Evolutionary conservation across 2,113 vertebrate genomes (phyloP), one percentile per base, ranked within the genome.

Genomic region (Sphaerodactylus townsendi): DNA sequence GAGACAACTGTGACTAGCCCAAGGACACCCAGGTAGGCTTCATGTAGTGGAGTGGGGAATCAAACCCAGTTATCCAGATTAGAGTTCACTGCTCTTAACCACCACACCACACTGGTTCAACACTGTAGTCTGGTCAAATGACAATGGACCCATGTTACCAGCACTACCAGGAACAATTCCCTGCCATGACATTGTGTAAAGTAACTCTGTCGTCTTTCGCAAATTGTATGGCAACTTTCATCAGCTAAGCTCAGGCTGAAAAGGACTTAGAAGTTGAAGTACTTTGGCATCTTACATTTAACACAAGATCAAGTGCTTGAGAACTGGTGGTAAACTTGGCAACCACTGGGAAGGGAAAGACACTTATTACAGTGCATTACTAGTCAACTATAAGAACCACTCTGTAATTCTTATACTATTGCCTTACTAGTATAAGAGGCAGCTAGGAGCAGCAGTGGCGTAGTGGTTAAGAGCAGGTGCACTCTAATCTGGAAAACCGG

Each of bases 291-390:
- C 10, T 76, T 56, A 23, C n/a, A 11, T 76, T 50, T 19, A 5
- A 25, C 28, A 65, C 8, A 25, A 13, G 23, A 35, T 77, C 50
- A 77, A 77, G 33, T 25, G 21, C 48, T 35, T 56, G 41, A 35
- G 53, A 46, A 48, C 9, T 76, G 73, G 5, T 21, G 37, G 39
- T 72, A 39, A 44, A 84, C 86, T 90, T 87, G 87, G 81, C 89
- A 89, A 89, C 85, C 81, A 89, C 89, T 92, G 88, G 62, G 82
- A 89, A 92, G 86, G 89, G 86, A 56, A 87, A 86, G 92, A 86
- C 77, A 87, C 87, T 23, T 44, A 41, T 71, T 41, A 71, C 1
- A 10, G 9, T 71, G 35, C 23, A 10, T 19, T 70, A 8, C 28
- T 15, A 30, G 71, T 33, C 28, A 74, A 44, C 23, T 41, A 41